Base-by-base conservation (phyloP, 1,140 invertebrate species). In the Penaeus indicus region DNA sequence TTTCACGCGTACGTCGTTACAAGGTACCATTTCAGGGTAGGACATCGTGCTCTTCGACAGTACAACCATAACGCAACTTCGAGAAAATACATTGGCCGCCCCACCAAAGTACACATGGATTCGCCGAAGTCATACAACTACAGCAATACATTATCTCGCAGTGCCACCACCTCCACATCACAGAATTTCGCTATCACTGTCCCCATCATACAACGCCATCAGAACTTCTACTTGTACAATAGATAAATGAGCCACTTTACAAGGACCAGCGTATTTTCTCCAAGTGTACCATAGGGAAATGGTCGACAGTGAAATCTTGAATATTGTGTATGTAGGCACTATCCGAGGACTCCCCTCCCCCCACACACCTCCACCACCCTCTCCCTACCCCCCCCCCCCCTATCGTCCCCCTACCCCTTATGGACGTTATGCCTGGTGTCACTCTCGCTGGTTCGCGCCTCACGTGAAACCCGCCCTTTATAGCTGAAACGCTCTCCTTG, bases 211-310 rank as follows among this genome's bases (percentile, higher is more conserved):
- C 16, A 19, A 27, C 21, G 7, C 72, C 25, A 27, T 75, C 72
- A 25, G 72, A 38, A 19, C 72, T 75, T 38, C 42, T 75, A 75
- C 72, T 32, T 75, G 27, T 75, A 75, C 72, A 38, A 75, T 38
- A 32, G 72, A 75, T 27, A 75, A 75, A 75, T 75, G 72, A 75
- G 72, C 27, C 42, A 75, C 72, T 75, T 75, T 75, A 75, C 72
- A 75, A 32, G 25, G 42, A 75, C 27, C 72, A 75, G 72, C 72
- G 72, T 75, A 75, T 27, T 75, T 75, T 38, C 72, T 75, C 72
- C 72, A 75, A 75, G 72, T 75, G 38, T 75, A 38, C 72, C 72
- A 75, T 75, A 75, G 72, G 72, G 72, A 75, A 32, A 75, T 27
- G 72, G n/a, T 32, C 42, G 72, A 27, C 42, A 38, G 27, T 27